Percentiles rank a stretch among this genome's conserved stretches.
Evolutionary conservation across 1,140 invertebrate genomes (phyloP).

Genomic region (Brachionus rotundiformis): DNA sequence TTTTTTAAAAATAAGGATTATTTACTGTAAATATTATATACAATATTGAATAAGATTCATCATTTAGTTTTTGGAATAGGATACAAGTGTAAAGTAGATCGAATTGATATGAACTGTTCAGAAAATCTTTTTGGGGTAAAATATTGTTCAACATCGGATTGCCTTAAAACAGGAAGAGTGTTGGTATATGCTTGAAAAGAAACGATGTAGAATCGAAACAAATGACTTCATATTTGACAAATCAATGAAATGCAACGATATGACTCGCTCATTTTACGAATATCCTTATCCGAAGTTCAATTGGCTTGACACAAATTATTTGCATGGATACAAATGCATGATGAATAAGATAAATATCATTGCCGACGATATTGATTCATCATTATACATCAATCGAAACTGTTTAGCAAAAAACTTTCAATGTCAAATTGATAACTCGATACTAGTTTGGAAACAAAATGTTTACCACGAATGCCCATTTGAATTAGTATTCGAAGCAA

Average conservation of each 20-base stretch:
- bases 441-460: conserved; percentile 12
- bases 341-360: background rate
- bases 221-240: background rate
- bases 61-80: background rate
- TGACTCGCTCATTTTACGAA: background rate
- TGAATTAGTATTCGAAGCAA: background rate
- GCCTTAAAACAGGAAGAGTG: background rate
- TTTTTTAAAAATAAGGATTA: too few relatives aligned
- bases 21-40: too few relatives aligned
- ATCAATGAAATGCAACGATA: conserved; percentile 8
- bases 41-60: background rate
- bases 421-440: background rate
- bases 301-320: background rate
- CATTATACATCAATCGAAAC: background rate
- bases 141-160: background rate
- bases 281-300: background rate
- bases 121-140: background rate
- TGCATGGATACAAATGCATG: background rate
- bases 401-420: background rate
- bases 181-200: background rate
- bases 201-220: background rate
- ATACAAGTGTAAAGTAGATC: background rate
- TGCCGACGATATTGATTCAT: background rate
- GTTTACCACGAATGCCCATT: background rate
- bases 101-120: background rate